Evolutionary conservation across 2,797 vertebrate genomes (phyloP).

Genomic region (Pitangus sulphuratus): DNA sequence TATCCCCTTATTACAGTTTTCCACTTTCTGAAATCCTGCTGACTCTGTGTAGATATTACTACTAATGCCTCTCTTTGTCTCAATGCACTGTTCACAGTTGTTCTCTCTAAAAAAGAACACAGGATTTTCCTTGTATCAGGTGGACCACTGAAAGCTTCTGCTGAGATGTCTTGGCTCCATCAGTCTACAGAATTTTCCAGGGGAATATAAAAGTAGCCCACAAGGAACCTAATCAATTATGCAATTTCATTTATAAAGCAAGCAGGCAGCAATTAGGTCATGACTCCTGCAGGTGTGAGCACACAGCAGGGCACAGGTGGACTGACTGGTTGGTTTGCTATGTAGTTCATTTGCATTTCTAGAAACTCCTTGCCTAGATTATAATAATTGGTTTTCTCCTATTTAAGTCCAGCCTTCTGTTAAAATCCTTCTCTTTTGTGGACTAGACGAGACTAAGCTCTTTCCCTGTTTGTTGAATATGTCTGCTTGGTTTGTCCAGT

Average conservation of each 20-base stretch:
- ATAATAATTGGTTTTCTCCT: not conserved
- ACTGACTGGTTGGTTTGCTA: not conserved
- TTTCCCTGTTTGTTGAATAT: not conserved
- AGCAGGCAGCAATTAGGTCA: not conserved
- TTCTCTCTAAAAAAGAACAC: not conserved
- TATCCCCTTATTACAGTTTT: not conserved
- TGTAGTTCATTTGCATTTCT: rapidly evolving
- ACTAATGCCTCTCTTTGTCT: not conserved
- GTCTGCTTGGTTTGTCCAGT: not conserved
- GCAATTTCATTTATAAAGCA: not conserved
- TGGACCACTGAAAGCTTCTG: not conserved
- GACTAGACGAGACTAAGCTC: not conserved
- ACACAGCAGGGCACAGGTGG: not conserved
- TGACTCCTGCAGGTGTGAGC: not conserved
- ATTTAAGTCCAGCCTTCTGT: not conserved
- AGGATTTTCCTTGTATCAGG: not conserved
- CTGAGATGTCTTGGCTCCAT: not conserved
- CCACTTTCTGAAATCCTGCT: not conserved
- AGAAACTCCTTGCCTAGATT: not conserved
- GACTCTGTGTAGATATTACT: not conserved
- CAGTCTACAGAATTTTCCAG: not conserved
- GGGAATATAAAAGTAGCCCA: not conserved
- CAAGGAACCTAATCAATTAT: not conserved
- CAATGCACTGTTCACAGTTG: not conserved
- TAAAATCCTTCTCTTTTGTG: not conserved